Percentiles rank a stretch among this genome's conserved stretches.
phyloP scores from a whole-genome alignment of 2,888 invertebrate genomes.

The Muscina levida region DNA sequence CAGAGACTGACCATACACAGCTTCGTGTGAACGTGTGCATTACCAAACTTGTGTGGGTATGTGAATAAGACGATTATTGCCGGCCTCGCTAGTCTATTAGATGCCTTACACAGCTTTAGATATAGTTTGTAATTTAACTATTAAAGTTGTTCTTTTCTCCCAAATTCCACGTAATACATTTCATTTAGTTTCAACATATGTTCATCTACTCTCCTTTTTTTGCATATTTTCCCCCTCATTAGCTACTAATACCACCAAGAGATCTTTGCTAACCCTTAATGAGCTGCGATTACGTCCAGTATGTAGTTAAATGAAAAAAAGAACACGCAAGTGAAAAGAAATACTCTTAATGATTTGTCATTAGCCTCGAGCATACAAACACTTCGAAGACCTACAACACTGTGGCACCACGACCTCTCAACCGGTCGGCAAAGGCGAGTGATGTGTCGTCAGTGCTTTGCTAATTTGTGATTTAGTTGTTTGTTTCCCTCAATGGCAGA shows the following conservation, averaged over 20 bases:
- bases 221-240: neutral
- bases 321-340: neutral
- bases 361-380: slow-evolving; percentile 42
- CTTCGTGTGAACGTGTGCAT: no score
- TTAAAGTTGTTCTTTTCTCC: no score
- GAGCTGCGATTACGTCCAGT: slow-evolving; percentile 1
- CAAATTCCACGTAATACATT: no score
- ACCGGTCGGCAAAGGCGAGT: no score
- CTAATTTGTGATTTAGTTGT: slow-evolving; percentile 11
- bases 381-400: neutral
- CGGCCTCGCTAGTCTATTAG: no score
- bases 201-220: neutral
- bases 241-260: neutral
- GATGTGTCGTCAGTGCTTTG: neutral
- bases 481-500: neutral
- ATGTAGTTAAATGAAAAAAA: no score
- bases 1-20: no score
- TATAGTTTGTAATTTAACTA: no score
- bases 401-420: neutral
- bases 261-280: neutral
- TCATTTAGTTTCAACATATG: no score
- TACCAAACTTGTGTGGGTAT: no score
- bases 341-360: slow-evolving; percentile 49
- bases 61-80: no score
- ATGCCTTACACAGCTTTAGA: no score